Conservation (phyloP, 2,113 vertebrate genomes). For the Serilophus lunatus region DNA sequence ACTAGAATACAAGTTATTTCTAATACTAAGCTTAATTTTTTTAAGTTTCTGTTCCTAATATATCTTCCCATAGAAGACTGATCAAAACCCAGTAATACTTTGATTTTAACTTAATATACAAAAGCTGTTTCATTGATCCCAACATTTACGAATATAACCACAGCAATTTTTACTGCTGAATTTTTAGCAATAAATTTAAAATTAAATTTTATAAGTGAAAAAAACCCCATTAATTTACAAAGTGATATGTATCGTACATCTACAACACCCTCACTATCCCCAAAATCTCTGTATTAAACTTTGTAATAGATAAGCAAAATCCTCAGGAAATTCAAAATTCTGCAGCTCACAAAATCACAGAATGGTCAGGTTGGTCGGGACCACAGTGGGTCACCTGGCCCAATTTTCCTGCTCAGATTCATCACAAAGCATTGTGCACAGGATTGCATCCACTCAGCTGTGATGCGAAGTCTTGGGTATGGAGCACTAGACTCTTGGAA, state of each 20-base stretch:
- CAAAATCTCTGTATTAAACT: not conserved
- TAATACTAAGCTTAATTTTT: not conserved
- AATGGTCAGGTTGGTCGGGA: not conserved
- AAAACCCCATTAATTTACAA: not conserved
- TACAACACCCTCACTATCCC: not conserved
- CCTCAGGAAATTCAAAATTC: not conserved
- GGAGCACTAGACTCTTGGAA: not conserved
- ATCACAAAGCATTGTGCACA: not conserved
- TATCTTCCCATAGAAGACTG: not conserved
- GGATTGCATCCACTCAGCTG: not conserved
- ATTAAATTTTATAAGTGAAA: not conserved
- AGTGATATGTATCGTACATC: not conserved
- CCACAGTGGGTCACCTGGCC: not conserved
- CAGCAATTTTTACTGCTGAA: not conserved
- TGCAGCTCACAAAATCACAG: not conserved
- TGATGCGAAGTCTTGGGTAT: not conserved
- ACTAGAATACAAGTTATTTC: not conserved
- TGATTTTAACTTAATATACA: not conserved
- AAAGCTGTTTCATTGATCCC: not conserved
- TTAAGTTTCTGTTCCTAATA: not conserved
- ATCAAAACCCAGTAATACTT: not conserved
- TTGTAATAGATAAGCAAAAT: not conserved
- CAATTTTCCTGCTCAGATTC: not conserved
- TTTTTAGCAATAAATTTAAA: not conserved
- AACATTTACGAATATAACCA: not conserved